These are phyloP conservation scores for Manis crassicaudata DNA, from an alignment of 2,797 vertebrate genomes.

Conservation along the genomic window DNA sequence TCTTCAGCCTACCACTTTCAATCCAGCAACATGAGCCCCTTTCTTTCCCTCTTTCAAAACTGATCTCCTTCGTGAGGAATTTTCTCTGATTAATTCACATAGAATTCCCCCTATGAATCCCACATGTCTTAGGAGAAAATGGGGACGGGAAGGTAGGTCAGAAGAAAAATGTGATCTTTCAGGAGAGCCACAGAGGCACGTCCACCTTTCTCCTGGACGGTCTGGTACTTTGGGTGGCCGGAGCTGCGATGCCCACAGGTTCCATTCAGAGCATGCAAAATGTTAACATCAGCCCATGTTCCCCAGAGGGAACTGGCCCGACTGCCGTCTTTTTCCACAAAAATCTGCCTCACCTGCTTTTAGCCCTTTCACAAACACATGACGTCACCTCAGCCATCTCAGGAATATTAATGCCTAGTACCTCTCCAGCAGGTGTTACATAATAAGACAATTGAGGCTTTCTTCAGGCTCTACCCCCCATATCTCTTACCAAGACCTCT, in stretches of 20 bases:
- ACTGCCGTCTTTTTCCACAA: slow-evolving; percentile 56
- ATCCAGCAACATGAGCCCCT: background rate
- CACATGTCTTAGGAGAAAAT: slow-evolving; percentile 37
- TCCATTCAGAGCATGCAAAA: background rate
- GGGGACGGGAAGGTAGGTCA: background rate
- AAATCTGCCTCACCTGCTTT: slow-evolving; percentile 66
- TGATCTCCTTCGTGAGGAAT: background rate
- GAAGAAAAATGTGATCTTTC: background rate
- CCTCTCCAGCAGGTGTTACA: slow-evolving; percentile 65
- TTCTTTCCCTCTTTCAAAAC: slow-evolving; percentile 47
- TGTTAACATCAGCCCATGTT: background rate
- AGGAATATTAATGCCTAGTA: slow-evolving; percentile 71
- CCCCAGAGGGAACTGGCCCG: background rate
- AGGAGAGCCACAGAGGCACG: background rate
- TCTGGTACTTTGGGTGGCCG: background rate
- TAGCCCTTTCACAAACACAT: slow-evolving; percentile 68
- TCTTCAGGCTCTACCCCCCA: slow-evolving; percentile 27
- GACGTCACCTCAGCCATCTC: slow-evolving; percentile 71
- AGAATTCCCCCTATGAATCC: background rate
- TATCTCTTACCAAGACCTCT: slow-evolving; percentile 70
- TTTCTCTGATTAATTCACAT: slow-evolving; percentile 27
- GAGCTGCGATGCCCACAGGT: background rate
- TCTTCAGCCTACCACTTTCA: background rate
- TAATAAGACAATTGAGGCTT: slow-evolving; percentile 72
- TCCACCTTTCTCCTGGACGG: background rate